Evolutionary conservation across 2,797 vertebrate species (phyloP).

Genomic region (Catostomus latipinnis): DNA sequence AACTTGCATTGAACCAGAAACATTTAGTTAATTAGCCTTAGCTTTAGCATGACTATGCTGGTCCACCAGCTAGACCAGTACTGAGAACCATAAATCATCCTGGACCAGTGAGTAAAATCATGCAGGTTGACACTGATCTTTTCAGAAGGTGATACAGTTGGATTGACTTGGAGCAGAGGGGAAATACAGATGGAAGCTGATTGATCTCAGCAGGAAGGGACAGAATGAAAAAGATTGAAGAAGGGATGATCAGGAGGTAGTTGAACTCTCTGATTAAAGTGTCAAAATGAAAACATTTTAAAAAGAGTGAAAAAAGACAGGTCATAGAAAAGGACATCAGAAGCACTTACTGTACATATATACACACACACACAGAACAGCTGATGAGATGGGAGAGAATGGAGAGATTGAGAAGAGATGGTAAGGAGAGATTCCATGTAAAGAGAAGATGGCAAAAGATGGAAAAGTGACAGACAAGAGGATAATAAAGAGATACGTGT

Average conservation of each 20-base stretch:
- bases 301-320: constrained; percentile 60
- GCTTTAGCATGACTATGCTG: no score
- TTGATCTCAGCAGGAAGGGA: constrained; percentile 46
- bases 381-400: neutral
- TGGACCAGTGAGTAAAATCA: no score
- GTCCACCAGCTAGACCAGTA: no score
- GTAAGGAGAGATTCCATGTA: neutral
- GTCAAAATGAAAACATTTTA: constrained; percentile 27
- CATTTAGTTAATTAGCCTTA: no score
- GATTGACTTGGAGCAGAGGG: neutral
- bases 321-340: constrained; percentile 36
- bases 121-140: no score
- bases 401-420: neutral
- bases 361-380: neutral
- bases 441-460: neutral
- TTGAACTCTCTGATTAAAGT: constrained; percentile 65
- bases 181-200: constrained; percentile 38
- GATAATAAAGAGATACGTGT: constrained; percentile 21
- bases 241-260: neutral
- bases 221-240: constrained; percentile 25
- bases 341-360: neutral
- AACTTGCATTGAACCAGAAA: no score
- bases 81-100: no score
- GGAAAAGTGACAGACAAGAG: neutral
- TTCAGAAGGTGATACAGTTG: constrained; percentile 2